Percentiles rank a stretch among this genome's conserved stretches.
Conservation (phyloP, 2,888 invertebrate genomes). For the Rotaria magnacalcarata region DNA sequence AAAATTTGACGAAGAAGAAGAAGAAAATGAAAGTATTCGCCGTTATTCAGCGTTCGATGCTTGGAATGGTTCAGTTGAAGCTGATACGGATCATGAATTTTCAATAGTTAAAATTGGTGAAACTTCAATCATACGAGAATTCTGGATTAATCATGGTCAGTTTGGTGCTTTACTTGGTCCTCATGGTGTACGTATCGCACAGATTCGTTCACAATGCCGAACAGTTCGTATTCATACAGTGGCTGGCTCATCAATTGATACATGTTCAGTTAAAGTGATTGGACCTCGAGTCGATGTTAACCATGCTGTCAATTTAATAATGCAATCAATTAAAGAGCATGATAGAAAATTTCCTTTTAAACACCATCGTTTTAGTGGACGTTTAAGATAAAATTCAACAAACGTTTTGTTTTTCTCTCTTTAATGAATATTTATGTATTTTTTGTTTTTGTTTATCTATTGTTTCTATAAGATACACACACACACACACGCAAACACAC, state of each 20-base stretch:
- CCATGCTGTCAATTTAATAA: conserved; percentile 15
- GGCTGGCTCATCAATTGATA: neutral
- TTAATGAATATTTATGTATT: neutral
- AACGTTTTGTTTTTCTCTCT: neutral
- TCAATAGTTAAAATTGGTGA: neutral
- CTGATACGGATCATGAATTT: neutral
- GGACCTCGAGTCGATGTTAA: conserved; percentile 7
- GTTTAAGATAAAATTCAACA: neutral
- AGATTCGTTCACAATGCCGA: conserved; percentile 22
- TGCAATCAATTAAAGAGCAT: conserved; percentile 12
- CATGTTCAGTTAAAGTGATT: neutral
- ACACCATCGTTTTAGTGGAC: conserved; percentile 8
- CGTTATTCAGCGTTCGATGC: conserved; percentile 32
- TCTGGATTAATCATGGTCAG: conserved; percentile 3
- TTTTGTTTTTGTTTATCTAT: neutral
- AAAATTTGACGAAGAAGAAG: neutral
- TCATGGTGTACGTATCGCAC: conserved; percentile 17
- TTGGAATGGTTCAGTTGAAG: conserved; percentile 33
- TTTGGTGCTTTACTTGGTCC: conserved; percentile 36
- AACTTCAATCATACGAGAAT: neutral
- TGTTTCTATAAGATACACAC: neutral
- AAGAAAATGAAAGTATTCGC: neutral
- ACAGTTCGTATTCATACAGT: neutral
- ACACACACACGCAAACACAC: too few species aligned
- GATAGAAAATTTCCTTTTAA: conserved; percentile 35